These are phyloP conservation scores for Zygothrica quintamaculata DNA, from an alignment of 2,888 invertebrate genomes.

Conservation along the genomic window DNA sequence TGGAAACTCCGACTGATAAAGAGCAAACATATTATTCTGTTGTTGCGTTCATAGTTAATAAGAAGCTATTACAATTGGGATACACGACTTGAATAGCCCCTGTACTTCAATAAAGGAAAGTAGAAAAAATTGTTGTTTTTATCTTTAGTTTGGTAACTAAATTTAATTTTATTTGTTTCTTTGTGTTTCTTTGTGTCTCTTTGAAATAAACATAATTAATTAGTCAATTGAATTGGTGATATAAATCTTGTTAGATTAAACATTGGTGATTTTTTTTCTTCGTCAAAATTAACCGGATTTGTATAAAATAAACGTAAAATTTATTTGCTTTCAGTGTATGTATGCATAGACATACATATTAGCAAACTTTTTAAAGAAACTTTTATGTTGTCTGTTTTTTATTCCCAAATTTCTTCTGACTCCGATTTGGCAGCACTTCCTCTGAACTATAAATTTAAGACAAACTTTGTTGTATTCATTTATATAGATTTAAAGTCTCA, in stretches of 20 bases:
- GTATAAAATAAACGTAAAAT: too few species aligned
- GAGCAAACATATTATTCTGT: constrained; percentile 46
- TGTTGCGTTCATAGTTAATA: background rate
- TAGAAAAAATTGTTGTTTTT: too few species aligned
- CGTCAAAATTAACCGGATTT: background rate
- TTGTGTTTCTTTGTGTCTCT: too few species aligned
- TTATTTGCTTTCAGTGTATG: too few species aligned
- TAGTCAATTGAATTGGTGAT: constrained; percentile 20
- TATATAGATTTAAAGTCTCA: background rate
- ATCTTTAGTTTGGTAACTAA: too few species aligned
- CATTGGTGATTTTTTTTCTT: background rate
- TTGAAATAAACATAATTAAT: too few species aligned
- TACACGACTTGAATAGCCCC: too few species aligned
- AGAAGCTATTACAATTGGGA: too few species aligned
- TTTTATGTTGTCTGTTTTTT: constrained; percentile 8
- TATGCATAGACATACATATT: too few species aligned
- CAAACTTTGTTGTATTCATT: background rate
- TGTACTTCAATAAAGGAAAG: too few species aligned
- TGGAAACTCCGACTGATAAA: constrained; percentile 15
- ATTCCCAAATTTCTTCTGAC: constrained; percentile 68
- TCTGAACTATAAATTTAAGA: constrained; percentile 1
- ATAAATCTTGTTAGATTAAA: too few species aligned
- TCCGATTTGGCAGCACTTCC: constrained; percentile 57
- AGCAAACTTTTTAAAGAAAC: background rate
- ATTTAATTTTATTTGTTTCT: constrained; percentile 7